Base-by-base conservation (phyloP, 2,888 invertebrate genomes). In the Sminthurinus aureus region DNA sequence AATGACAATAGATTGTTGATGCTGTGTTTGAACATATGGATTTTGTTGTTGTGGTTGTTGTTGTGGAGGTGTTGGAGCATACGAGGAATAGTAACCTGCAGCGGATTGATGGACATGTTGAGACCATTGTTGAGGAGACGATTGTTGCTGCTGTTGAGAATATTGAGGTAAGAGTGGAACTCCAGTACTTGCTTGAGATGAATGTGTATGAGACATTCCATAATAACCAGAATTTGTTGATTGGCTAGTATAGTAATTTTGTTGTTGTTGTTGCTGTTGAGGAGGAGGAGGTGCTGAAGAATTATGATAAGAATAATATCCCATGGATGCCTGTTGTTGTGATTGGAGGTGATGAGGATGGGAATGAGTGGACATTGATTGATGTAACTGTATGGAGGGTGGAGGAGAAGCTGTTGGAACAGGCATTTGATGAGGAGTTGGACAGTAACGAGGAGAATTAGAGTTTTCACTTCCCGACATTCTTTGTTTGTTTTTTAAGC, bases 11-110 rank as follows among this genome's bases (percentile, higher is more conserved):
- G 26, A 69, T 50, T 79, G 82, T 64, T 76, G 74, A n/a, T 81
- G 84, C 64, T 82, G 84, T n/a, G 82, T 80, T 15, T 58, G 84
- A 24, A 71, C 75, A 51, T 85, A 73, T 11, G 84, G 85, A 85
- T 79, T 83, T 64, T 85, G 85, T 81, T 85, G 85, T 74, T 84
- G 86, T 15, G 66, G 22, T 12, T 66, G 71, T n/a, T 52, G 13
- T 51, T 84, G 84, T 13, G 79, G 66, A n/a, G 75, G 38, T 50
- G 38, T 38, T 38, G 38, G 67, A 13, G n/a, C 64, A 64, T 64
- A 64, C 0, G 64, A 64, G n/a, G 66, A 38, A 64, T 69, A 79
- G 67, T 79, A 79, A 11, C 38, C 66, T 64, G 24, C 22, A 11
- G 67, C 38, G 38, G 38, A 20, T 51, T 74, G 82, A 77, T 82